Evolutionary conservation across 2,888 invertebrate genomes (phyloP), one percentile per base, ranked within the genome.

Genomic region (Drosophila mercatorum): DNA sequence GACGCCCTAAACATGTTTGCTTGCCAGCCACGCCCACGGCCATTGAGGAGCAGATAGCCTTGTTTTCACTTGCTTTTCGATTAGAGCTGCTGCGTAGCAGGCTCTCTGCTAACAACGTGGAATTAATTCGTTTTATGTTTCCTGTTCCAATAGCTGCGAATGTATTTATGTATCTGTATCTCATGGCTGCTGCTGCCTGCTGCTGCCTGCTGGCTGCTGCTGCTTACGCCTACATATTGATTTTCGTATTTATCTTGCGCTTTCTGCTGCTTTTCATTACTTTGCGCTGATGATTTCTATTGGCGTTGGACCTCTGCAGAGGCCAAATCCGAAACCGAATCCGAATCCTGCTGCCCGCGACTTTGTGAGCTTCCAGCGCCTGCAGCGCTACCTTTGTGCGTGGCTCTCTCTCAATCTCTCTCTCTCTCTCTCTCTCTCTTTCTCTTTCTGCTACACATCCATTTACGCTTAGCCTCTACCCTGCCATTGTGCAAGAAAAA

Each of bases 71-170:
- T 86, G 84, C 75, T 88, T 83, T 88, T 86, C 88, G 87, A 86
- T 86, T 86, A 86, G 80, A 80, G 49, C 34, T 49, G 31, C 70
- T 72, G 69, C 76, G 80, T 56, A 64, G 59, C 58, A 58, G 67
- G 61, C 79, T 72, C 79, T 68, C 64, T 38, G 70, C 75, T 69
- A 82, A 77, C 82, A 82, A 78, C 84, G 72, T 72, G 76, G 81
- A 88, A 87, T 87, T 88, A 87, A 87, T 88, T 87, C 86, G 89
- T 87, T 87, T 87, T 88, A 86, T 88, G 86, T 84, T 84, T 88
- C 89, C 87, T 83, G 72, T 72, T 47, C 72, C 66, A 78, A 70
- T 67, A 57, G 40, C 58, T 63, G 49, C 74, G 51, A 66, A 65
- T 65, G 58, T 77, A 68, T 65, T 68, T 68, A 68, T 61, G 72